Evolutionary conservation across 2,888 invertebrate species (phyloP).

Genomic region (Lasioglossum malachurum): DNA sequence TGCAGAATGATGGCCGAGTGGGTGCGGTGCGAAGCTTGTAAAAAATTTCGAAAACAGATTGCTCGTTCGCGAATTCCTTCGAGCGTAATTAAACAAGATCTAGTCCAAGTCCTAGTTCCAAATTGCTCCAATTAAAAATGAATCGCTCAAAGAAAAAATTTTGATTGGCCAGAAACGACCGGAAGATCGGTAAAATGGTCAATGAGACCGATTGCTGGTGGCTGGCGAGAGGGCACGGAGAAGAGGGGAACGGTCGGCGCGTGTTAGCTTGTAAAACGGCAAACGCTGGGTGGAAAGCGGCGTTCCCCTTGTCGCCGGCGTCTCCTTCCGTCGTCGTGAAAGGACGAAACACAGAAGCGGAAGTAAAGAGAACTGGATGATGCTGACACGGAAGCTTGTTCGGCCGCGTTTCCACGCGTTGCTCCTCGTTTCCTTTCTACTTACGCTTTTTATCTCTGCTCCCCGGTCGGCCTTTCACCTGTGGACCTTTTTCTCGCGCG

Average conservation of each 20-base stretch:
- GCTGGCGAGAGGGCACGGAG: background rate
- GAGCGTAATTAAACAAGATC: background rate
- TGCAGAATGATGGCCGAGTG: background rate
- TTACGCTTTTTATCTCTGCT: slow-evolving; percentile 46
- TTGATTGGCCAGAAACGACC: background rate
- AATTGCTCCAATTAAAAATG: background rate
- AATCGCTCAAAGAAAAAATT: background rate
- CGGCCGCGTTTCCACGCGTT: slow-evolving; percentile 51
- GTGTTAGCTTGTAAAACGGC: slow-evolving; percentile 53
- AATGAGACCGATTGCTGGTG: background rate
- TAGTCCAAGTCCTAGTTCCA: background rate
- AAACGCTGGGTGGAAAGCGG: slow-evolving; percentile 43
- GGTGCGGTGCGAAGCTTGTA: background rate
- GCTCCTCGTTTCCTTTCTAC: slow-evolving; percentile 54
- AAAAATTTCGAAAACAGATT: background rate
- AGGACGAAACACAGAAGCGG: slow-evolving; percentile 46
- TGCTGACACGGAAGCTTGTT: slow-evolving; percentile 64
- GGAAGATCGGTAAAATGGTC: background rate
- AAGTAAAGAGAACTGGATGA: slow-evolving; percentile 65
- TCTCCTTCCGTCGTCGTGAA: slow-evolving; percentile 48
- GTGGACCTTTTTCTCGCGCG: slow-evolving; percentile 25
- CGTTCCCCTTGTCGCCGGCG: slow-evolving; percentile 61
- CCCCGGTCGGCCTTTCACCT: slow-evolving; percentile 34
- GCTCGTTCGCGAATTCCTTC: background rate
- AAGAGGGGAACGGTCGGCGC: background rate